Percentiles rank a stretch among this genome's conserved stretches.
These are phyloP conservation scores for Liodrosophila aerea DNA, from an alignment of 2,888 invertebrate species.

Conservation along the genomic window DNA sequence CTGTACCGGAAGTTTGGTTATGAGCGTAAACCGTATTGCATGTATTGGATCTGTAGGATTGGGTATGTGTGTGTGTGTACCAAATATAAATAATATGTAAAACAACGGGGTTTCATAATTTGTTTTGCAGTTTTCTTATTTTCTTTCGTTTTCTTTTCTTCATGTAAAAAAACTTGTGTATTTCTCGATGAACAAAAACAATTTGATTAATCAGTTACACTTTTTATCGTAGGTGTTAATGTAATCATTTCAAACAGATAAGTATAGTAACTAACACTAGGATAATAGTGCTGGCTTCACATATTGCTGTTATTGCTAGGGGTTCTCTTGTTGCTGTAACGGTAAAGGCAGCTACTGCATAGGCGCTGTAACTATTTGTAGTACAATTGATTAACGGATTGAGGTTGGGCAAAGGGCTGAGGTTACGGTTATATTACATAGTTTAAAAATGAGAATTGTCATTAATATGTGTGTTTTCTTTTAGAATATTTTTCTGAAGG, in stretches of 20 bases:
- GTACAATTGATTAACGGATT: constrained; percentile 15
- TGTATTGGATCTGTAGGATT: constrained; percentile 10
- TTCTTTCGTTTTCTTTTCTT: constrained; percentile 53
- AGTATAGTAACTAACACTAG: constrained; percentile 55
- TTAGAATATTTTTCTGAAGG: constrained; percentile 36
- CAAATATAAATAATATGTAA: constrained; percentile 44
- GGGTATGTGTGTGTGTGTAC: constrained; percentile 7
- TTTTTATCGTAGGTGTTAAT: constrained; percentile 58
- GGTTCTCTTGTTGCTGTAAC: constrained; percentile 2
- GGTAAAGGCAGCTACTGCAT: constrained; percentile 39
- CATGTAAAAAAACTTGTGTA: constrained; percentile 70
- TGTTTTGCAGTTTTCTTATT: constrained; percentile 62
- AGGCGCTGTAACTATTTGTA: constrained; percentile 36
- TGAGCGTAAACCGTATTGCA: constrained; percentile 19
- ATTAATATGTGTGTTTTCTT: constrained; percentile 10
- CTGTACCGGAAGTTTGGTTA: constrained; percentile 44
- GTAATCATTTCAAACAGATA: constrained; percentile 74
- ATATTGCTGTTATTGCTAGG: neutral
- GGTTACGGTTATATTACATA: constrained; percentile 25
- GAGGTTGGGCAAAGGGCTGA: neutral
- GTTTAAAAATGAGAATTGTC: constrained; percentile 15
- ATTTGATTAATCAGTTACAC: constrained; percentile 67
- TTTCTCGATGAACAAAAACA: constrained; percentile 74
- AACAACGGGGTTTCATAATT: constrained; percentile 55
- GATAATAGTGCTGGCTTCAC: constrained; percentile 17